Evolutionary conservation across 2,797 vertebrate genomes (phyloP), one percentile per base, ranked within the genome.

Genomic region (Danio choprae): DNA sequence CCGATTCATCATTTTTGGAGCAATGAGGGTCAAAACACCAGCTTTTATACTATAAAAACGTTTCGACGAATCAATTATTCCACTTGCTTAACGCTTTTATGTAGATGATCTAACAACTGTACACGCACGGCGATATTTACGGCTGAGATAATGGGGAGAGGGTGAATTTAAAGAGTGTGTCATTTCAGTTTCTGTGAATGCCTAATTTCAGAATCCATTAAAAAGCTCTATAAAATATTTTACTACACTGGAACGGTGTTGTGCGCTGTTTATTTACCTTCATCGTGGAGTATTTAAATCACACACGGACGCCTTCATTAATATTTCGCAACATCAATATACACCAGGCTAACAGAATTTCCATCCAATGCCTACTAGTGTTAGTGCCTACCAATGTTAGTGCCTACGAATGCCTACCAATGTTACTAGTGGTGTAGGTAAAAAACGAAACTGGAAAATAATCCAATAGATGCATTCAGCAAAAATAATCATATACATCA

Each of bases 181-280:
- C 51, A 36, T 67, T 38, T 68, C 51, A 46, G 58, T 87, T 89
- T 92, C 82, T 82, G 69, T 92, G 92, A 89, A 92, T 90, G 91
- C 88, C 91, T 89, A 91, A 92, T 94, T 93, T 93, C 91, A 91
- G 87, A 93, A 92, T 92, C 90, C 90, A 89, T 92, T 92, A 89
- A 91, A 72, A 86, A 89, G 90, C 91, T 91, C 90, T 93, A 94
- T 93, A 93, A 93, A 93, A 92, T 94, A 94, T 94, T 94, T 94
- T 94, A 93, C 88, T 92, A 94, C 91, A 92, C 56, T 70, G 70
- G 51, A 55, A 38, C 20, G 9, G 50, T 76, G 64, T 81, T 46
- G 20, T 48, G 15, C 38, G 59, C 46, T 56, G 38, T 70, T 69
- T 81, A 44, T 81, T 67, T 44, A 44, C 70, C 13, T n/a, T n/a